Evolutionary conservation across 2,797 vertebrate genomes (phyloP).

Genomic region (Fistularia tabacaria): DNA sequence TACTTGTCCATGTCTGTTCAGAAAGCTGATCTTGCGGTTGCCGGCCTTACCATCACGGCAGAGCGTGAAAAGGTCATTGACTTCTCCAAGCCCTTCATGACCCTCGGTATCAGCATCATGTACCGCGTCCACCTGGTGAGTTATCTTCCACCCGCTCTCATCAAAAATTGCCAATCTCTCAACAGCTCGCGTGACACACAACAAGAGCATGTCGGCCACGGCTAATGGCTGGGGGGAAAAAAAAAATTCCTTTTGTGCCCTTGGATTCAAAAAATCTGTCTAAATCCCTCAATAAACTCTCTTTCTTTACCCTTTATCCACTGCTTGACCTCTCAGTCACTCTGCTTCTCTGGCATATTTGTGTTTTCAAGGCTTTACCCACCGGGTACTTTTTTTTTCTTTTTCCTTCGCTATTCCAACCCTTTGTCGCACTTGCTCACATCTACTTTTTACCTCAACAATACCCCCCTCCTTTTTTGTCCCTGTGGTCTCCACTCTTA

Average conservation of each 20-base stretch:
- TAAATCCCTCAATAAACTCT: conserved; percentile 37
- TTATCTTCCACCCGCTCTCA: background rate
- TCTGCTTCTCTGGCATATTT: conserved; percentile 4
- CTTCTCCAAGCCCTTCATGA: conserved; percentile 99
- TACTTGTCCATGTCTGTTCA: conserved; percentile 41
- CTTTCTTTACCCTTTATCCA: conserved; percentile 12
- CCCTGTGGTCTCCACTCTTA: too few species aligned
- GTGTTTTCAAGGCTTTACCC: conserved; percentile 9
- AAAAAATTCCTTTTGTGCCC: conserved; percentile 26
- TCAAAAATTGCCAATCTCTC: background rate
- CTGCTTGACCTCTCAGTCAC: conserved; percentile 30
- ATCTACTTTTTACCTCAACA: too few species aligned
- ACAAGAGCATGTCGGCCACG: conserved; percentile 28
- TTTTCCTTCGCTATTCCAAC: background rate
- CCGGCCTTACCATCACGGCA: conserved; percentile 93
- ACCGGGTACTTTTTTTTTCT: background rate
- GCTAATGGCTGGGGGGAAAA: conserved; percentile 37
- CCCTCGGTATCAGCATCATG: conserved; percentile 97
- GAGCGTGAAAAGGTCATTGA: conserved; percentile 99
- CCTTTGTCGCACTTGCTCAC: background rate
- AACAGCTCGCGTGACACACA: conserved; percentile 13
- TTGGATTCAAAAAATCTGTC: conserved; percentile 15
- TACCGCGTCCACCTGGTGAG: conserved; percentile 98
- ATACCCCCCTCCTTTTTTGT: too few species aligned
- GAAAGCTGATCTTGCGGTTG: conserved; percentile 97